Evolutionary conservation across 2,888 invertebrate genomes (phyloP), one percentile per base, ranked within the genome.

Genomic region (Synergus japonicus): DNA sequence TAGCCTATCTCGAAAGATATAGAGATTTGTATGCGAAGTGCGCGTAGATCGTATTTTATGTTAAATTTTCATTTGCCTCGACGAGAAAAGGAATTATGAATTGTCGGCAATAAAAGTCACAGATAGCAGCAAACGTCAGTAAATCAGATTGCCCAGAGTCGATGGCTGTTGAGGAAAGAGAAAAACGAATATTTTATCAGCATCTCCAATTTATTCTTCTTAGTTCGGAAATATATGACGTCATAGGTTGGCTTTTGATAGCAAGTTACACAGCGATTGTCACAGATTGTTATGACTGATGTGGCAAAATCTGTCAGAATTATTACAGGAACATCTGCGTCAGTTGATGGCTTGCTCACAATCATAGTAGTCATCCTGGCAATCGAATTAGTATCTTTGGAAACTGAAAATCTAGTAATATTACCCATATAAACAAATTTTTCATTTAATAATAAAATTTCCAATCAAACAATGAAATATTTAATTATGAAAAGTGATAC

Each of bases 81-180:
- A 37, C 37, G 65, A 65, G 65, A 65, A 65, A 29, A 65, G 65
- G 76, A 82, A 79, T 82, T 82, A 83, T 83, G 76, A 81, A 82
- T 83, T 63, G 78, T 49, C 76, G 41, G 78, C 76, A 82, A 79
- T 83, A 81, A 83, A 83, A 82, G 73, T 79, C 41, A 8, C n/a
- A 43, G 43, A 29, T 69, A 15, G 58, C 49, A 66, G 79, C 66
- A 79, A 66, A 81, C 69, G 7, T 77, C 80, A 65, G 58, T 83
- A 82, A 81, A 81, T 83, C 78, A 78, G 66, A 82, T 81, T 81
- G 64, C 37, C 41, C 5, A n/a, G 37, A 29, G 65, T 65, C 15
- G 54, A 60, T 60, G 63, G 49, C 43, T 49, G 64, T 49, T 13
- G 41, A 65, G 18, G 41, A 64, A 29, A 41, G 15, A 65, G 41